Evolutionary conservation across 2,888 invertebrate species (phyloP), one percentile per base, ranked within the genome.

Genomic region (Temnothorax unifasciatus): DNA sequence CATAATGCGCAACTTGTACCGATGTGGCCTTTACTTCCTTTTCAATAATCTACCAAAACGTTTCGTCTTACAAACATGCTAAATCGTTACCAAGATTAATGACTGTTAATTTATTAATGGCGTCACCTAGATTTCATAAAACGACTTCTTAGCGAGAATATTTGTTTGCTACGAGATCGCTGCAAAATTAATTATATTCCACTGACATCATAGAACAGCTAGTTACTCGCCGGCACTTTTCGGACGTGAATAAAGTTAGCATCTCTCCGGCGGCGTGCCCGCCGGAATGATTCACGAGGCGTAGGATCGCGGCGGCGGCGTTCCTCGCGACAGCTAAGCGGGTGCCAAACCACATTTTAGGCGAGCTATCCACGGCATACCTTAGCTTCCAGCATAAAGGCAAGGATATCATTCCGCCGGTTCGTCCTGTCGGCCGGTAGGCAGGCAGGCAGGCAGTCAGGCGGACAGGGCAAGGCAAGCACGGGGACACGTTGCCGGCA

Each of bases 301-400:
- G 52, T 13, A 52, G 73, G 54, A 44, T 77, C 44, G 69, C 69
- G 25, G 54, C 54, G 25, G 25, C 25, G 52, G 73, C 85, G 86
- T 86, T 87, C 86, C 41, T 64, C 84, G 77, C 69, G 81, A 86
- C 87, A 85, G 84, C 87, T 71, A 25, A 52, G 68, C 82, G 91
- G 87, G 86, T 87, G 88, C 86, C 87, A 83, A 86, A 85, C 87
- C 89, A 89, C 92, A 93, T 93, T 92, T 93, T 89, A 90, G 89
- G 83, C 91, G 91, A 91, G 92, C 91, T 92, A 90, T 90, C 92
- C 92, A 91, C 92, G 92, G 92, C 92, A 90, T 79, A 59, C 73
- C 83, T 79, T 41, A 52, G 68, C 79, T 77, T 85, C 75, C 83
- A 86, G 82, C 73, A 57, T 66, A 41, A 61, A 61, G 64, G 86